A percentile compares a stretch with the other conserved stretches of the same genome.
These are phyloP conservation scores for Drosophila lacicola DNA, from an alignment of 2,888 invertebrate species.

Conservation along the genomic window DNA sequence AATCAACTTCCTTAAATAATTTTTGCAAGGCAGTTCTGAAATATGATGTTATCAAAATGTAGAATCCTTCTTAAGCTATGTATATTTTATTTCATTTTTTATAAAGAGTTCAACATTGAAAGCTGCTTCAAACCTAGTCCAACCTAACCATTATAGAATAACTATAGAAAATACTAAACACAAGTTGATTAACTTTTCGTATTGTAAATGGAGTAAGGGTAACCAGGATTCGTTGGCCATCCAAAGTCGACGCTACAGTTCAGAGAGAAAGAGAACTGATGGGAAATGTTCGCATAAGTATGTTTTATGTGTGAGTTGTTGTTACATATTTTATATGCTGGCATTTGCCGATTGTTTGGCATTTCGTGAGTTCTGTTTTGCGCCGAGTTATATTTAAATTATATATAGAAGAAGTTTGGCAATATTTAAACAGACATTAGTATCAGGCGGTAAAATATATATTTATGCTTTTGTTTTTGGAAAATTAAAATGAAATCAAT, in stretches of 20 bases:
- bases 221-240: constrained; percentile 34
- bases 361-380: constrained; percentile 12
- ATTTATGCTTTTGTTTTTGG: constrained; percentile 11
- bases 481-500: constrained; percentile 32
- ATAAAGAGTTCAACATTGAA: too few relatives aligned
- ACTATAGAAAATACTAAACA: too few relatives aligned
- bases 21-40: too few relatives aligned
- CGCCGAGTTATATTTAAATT: constrained; percentile 34
- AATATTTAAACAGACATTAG: constrained; percentile 37
- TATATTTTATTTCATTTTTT: too few relatives aligned
- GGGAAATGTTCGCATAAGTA: constrained; percentile 20
- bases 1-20: too few relatives aligned
- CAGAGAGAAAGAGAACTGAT: constrained; percentile 34
- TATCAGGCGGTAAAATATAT: constrained; percentile 4
- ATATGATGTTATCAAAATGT: too few relatives aligned
- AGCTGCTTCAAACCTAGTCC: too few relatives aligned
- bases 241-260: background rate
- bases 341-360: constrained; percentile 34
- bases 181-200: too few relatives aligned
- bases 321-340: constrained; percentile 52
- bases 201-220: constrained; percentile 22
- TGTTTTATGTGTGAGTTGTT: constrained; percentile 35
- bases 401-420: constrained; percentile 50
- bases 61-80: too few relatives aligned
- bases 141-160: too few relatives aligned